Evolutionary conservation across 2,113 vertebrate species (phyloP), one percentile per base, ranked within the genome.

Genomic region (Nothobranchius kuhntae): DNA sequence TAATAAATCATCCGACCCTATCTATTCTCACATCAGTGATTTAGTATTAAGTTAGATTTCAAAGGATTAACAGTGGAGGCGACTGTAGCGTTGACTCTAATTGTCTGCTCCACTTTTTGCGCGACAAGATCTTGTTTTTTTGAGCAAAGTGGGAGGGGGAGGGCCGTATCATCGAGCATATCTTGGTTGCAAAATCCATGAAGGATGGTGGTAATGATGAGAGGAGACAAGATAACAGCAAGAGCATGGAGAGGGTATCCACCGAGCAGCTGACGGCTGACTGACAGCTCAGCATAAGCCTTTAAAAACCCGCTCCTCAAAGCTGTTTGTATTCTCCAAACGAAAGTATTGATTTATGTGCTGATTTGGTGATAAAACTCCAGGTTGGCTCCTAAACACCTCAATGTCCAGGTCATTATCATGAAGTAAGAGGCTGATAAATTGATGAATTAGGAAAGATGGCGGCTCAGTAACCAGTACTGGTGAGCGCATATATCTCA

Each of bases 171-270:
- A 81, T 75, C 53, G 56, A 86, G 82, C 84, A 87, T 87, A 92
- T 92, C 91, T 90, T 71, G 68, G 85, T 86, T 77, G 81, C 35
- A 61, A 85, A 89, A 88, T 81, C 89, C 85, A 87, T 80, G 84
- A 86, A 78, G 85, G 83, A 87, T 90, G 80, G 79, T 88, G 84
- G 78, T 88, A 90, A 93, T 92, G 90, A 92, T 88, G 88, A 85
- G 78, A 72, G 81, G 68, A 90, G 82, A 88, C 81, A 83, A 86
- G 90, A 89, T 92, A 93, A 93, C 86, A 91, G 83, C 74, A 56
- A 74, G 87, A 92, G 90, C 88, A 85, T 80, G 86, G 79, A 82
- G 73, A 82, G 84, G 83, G 89, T 84, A 81, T 86, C 81, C 78
- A 83, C 68, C 77, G 61, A 83, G 30, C 30, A 66, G 73, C 58